A percentile compares a stretch with the other conserved stretches of the same genome.
Evolutionary conservation across 2,113 vertebrate species (phyloP).

Genomic region (Chauna torquata): DNA sequence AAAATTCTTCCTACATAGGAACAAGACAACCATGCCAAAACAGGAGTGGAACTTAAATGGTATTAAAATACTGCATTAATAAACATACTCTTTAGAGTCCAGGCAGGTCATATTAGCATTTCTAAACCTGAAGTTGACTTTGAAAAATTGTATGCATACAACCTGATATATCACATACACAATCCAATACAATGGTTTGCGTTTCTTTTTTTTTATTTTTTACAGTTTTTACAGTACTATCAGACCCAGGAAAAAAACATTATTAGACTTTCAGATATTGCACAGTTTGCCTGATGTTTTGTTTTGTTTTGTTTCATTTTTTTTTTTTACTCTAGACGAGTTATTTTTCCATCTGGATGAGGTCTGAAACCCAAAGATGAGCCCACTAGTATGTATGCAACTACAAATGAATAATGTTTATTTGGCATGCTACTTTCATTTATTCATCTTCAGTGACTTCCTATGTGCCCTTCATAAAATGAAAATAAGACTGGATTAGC

Average conservation of each 20-base stretch:
- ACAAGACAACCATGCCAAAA: background rate
- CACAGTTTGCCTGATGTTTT: background rate
- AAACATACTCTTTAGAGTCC: background rate
- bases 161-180: background rate
- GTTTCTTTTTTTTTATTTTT: background rate
- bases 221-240: background rate
- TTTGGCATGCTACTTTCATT: slow-evolving; percentile 30
- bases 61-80: background rate
- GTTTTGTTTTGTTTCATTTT: background rate
- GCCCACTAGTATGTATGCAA: background rate
- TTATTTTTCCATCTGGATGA: slow-evolving; percentile 31
- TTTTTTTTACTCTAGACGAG: background rate
- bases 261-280: slow-evolving; percentile 18
- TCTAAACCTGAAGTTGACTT: background rate
- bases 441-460: background rate
- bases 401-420: slow-evolving; percentile 42
- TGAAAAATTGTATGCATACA: background rate
- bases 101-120: background rate
- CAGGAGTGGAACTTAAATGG: background rate
- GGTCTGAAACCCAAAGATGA: background rate
- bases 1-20: background rate
- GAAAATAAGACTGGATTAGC: slow-evolving; percentile 14
- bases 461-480: slow-evolving; percentile 9
- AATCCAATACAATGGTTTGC: background rate
- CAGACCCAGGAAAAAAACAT: background rate